phyloP scores from a whole-genome alignment of 2,888 invertebrate species.

The Trissonchulus sp. region DNA sequence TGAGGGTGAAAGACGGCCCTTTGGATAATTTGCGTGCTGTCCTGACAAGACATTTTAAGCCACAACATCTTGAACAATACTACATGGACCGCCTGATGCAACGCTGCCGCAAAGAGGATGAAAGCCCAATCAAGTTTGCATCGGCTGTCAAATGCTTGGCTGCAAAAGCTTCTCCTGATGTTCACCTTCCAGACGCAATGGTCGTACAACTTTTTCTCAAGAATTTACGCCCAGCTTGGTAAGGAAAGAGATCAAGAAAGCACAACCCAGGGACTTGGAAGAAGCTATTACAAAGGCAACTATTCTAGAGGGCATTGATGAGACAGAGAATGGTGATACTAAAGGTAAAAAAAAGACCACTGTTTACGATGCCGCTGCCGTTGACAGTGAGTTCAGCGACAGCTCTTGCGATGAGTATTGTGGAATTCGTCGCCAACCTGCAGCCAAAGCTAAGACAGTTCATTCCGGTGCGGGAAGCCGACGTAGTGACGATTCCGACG shows the following conservation, averaged over 20 bases:
- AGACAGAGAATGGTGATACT: neutral
- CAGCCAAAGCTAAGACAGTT: neutral
- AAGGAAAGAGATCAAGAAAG: neutral
- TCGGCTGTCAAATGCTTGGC: too few species aligned
- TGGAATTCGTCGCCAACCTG: too few species aligned
- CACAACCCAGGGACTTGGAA: neutral
- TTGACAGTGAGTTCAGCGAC: neutral
- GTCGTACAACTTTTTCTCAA: neutral
- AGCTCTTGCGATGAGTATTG: neutral
- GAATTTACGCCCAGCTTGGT: neutral
- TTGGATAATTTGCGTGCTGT: too few species aligned
- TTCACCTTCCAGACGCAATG: neutral
- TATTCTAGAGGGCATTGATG: neutral
- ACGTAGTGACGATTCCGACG: neutral
- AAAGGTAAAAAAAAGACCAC: neutral
- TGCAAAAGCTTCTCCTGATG: constrained; percentile 8
- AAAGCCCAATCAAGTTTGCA: too few species aligned
- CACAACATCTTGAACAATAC: too few species aligned
- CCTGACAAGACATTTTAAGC: too few species aligned
- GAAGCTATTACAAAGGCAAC: neutral
- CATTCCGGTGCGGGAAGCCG: too few species aligned
- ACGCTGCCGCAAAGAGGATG: too few species aligned
- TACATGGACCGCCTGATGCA: too few species aligned
- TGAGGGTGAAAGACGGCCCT: too few species aligned
- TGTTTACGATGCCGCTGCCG: neutral